Conservation (phyloP, 2,797 vertebrate genomes). For the Loriculus beryllinus region DNA sequence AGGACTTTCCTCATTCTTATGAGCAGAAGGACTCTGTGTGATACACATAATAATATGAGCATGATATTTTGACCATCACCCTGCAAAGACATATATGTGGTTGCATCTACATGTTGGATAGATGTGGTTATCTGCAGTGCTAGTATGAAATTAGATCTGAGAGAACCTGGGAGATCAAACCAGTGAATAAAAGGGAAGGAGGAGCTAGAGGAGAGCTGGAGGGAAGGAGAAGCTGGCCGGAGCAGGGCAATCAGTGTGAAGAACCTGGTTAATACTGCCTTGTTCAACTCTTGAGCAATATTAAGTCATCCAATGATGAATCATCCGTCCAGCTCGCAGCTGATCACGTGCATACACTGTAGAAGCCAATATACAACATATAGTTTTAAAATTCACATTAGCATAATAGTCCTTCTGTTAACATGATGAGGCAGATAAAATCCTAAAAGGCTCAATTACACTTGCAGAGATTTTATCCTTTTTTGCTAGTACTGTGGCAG, state of each 20-base stretch:
- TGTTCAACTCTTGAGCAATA: background rate
- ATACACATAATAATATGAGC: background rate
- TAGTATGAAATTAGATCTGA: background rate
- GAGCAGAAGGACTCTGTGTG: background rate
- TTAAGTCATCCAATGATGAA: background rate
- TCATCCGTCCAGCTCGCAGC: background rate
- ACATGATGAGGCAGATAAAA: background rate
- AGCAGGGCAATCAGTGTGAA: background rate
- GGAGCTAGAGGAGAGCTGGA: background rate
- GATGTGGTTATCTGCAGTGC: background rate
- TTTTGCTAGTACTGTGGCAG: background rate
- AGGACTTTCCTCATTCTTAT: background rate
- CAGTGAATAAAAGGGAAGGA: background rate
- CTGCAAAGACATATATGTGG: background rate
- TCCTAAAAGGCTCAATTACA: background rate
- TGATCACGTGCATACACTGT: background rate
- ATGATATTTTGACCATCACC: background rate
- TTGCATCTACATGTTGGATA: background rate
- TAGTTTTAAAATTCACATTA: background rate
- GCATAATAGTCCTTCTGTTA: background rate
- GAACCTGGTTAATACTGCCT: slow-evolving; percentile 11
- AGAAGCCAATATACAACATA: background rate
- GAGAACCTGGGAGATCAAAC: background rate
- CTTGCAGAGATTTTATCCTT: background rate
- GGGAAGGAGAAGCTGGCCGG: background rate